Percentiles rank a stretch among this genome's conserved stretches.
These are phyloP conservation scores for Nematostella vectensis DNA, from an alignment of 92 coral and sea anemone genomes.

Conservation along the genomic window DNA sequence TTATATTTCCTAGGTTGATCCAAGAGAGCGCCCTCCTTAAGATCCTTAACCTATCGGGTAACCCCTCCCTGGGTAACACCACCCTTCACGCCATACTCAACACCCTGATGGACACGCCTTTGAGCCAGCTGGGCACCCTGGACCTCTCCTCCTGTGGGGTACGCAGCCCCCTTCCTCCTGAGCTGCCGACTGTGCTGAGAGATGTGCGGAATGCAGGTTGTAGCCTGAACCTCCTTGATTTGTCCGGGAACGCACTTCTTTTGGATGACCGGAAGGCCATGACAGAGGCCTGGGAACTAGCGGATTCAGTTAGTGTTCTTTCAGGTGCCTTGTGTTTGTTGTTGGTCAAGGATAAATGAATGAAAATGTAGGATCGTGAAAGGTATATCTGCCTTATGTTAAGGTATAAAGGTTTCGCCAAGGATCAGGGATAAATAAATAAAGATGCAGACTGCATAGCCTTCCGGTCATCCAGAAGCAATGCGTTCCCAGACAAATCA, in stretches of 20 bases:
- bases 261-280: not conserved
- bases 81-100: slow-evolving; percentile 22
- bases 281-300: not conserved
- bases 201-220: not conserved
- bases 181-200: not conserved
- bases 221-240: not conserved
- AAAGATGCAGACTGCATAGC: too few relatives aligned
- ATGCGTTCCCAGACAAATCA: not conserved
- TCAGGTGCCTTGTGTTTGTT: not conserved
- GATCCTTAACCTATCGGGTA: slow-evolving; percentile 58
- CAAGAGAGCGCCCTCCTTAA: slow-evolving; percentile 20
- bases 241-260: not conserved
- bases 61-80: slow-evolving; percentile 24
- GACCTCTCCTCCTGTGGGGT: slow-evolving; percentile 73
- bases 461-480: not conserved
- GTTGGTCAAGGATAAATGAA: not conserved
- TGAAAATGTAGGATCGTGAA: too few relatives aligned
- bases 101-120: slow-evolving; percentile 6
- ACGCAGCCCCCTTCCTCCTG: slow-evolving; percentile 41
- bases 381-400: too few relatives aligned
- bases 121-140: slow-evolving; percentile 21
- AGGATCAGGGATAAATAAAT: too few relatives aligned
- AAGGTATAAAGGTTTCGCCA: too few relatives aligned
- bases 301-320: not conserved
- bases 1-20: slow-evolving; percentile 33